These are phyloP conservation scores for Hemiprocne comata DNA, from an alignment of 2,113 vertebrate species.

Conservation along the genomic window DNA sequence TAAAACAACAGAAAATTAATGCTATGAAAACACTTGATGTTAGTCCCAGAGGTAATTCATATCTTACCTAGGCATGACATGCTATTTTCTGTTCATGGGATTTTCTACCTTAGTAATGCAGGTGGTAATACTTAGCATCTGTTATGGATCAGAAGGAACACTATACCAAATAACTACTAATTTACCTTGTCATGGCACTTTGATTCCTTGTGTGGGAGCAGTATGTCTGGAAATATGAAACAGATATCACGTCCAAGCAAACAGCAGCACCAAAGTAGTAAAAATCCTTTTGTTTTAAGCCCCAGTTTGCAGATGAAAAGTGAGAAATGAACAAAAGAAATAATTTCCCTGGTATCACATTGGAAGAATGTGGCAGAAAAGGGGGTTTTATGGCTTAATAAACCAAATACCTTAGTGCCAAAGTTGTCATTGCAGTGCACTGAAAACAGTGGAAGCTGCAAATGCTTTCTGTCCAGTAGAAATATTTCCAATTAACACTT, in stretches of 20 bases:
- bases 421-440: neutral
- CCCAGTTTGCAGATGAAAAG: neutral
- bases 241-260: neutral
- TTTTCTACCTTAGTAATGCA: neutral
- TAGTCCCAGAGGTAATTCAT: neutral
- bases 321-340: neutral
- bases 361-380: neutral
- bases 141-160: neutral
- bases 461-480: neutral
- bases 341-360: neutral
- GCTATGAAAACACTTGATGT: neutral
- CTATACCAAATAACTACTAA: neutral
- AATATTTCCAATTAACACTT: neutral
- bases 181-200: neutral
- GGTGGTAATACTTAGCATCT: neutral
- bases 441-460: neutral
- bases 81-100: neutral
- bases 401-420: neutral
- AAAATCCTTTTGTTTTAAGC: neutral
- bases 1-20: neutral
- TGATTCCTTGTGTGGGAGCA: neutral
- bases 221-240: neutral
- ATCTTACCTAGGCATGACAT: neutral
- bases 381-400: neutral
- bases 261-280: neutral